Percentiles rank a stretch among this genome's conserved stretches.
Evolutionary conservation across 2,113 vertebrate species (phyloP).

Genomic region (Rhinoptilus africanus): DNA sequence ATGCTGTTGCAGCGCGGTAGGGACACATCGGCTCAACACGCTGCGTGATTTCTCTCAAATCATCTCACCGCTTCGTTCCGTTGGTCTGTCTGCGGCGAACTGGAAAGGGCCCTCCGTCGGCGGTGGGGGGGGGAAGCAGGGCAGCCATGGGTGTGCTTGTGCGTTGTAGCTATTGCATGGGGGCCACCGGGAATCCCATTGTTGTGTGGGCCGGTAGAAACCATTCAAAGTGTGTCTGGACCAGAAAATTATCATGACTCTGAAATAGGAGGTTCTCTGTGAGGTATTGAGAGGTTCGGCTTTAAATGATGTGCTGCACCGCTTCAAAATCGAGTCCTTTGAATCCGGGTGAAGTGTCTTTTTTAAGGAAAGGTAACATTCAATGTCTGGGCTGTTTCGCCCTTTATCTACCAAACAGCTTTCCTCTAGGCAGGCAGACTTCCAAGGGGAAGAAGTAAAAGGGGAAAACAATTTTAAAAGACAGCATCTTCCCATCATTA

Average conservation of each 20-base stretch:
- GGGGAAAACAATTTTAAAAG: neutral
- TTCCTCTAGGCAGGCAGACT: neutral
- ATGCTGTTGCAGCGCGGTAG: neutral
- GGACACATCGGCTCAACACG: neutral
- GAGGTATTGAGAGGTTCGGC: neutral
- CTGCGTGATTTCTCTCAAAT: neutral
- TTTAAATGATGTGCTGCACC: neutral
- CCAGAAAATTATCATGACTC: neutral
- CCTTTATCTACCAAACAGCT: neutral
- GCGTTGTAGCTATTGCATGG: fast-evolving
- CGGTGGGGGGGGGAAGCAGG: fast-evolving
- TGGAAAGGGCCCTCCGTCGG: no score
- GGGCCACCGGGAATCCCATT: neutral
- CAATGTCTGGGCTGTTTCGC: neutral
- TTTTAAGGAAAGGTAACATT: neutral
- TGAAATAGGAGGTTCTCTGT: neutral
- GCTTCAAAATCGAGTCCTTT: neutral
- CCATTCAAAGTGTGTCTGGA: neutral
- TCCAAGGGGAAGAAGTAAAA: neutral
- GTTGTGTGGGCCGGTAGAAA: neutral
- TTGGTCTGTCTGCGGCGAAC: neutral
- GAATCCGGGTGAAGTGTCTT: neutral
- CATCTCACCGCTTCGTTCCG: fast-evolving
- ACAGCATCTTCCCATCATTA: neutral
- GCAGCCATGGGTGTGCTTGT: neutral